Base-by-base conservation (phyloP, 2,888 invertebrate genomes). In the Polymixis lichenea region DNA sequence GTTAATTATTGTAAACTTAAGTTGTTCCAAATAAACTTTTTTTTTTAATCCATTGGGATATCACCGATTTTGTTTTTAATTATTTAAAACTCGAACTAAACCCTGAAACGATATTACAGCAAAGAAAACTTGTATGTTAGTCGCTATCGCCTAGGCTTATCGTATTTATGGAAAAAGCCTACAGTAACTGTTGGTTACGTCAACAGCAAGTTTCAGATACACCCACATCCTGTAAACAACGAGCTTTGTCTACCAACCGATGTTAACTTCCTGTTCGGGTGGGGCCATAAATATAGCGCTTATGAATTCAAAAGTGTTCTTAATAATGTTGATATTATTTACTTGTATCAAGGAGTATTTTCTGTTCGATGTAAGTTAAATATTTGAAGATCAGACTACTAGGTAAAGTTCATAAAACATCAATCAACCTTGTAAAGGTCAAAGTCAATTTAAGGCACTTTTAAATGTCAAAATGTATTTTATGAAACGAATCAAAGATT, bases 201-300 rank as follows among this genome's bases (percentile, higher is more conserved):
- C 88, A 84, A 86, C 89, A 83, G 78, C 78, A 85, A 86, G 89
- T 89, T 87, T 80, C 81, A 85, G 89, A 84, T 87, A 88, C 83
- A 84, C 84, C 88, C 85, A 90, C 90, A 90, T 91, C 91, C 90
- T 88, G 91, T 88, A 83, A 89, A 89, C 91, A 85, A 89, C 88
- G 87, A 91, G 91, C 89, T 90, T 91, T 91, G 91, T 91, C 91
- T 92, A 87, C 87, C 80, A 78, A 86, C 86, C 88, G 82, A 83
- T 88, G 89, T 82, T 86, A 84, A 86, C 89, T 89, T 88, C 94
- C 94, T 91, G 90, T 89, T 77, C 64, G 65, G 62, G 77, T 85
- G 77, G 56, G 82, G 89, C 87, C 75, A 28, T 15, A 28, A 64
- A 73, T 68, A 61, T 9, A 28, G 82, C 75, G 67, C 0, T 75